These are phyloP conservation scores for Dascillus cervinus DNA, from an alignment of 2,888 invertebrate species.

Conservation along the genomic window DNA sequence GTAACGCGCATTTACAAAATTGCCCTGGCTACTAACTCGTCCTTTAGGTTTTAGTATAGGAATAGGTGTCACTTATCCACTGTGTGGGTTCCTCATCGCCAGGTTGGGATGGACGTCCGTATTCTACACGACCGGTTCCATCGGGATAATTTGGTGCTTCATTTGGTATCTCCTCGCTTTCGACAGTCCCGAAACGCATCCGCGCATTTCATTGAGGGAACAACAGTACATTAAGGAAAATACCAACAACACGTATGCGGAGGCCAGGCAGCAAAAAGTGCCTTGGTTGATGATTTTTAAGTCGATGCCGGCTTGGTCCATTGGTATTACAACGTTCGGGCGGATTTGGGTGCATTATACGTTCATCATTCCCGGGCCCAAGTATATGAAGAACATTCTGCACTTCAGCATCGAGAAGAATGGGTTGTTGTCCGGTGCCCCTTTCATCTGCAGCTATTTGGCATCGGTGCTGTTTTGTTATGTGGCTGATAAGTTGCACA, in stretches of 20 bases:
- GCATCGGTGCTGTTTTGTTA: slow-evolving; percentile 65
- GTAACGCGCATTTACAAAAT: too few relatives aligned
- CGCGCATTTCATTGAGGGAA: slow-evolving; percentile 57
- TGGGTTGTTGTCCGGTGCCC: slow-evolving; percentile 58
- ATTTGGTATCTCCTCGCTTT: slow-evolving; percentile 62
- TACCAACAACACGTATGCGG: slow-evolving; percentile 45
- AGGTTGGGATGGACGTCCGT: slow-evolving; percentile 60
- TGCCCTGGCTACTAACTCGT: too few relatives aligned
- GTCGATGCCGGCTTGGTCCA: slow-evolving; percentile 61
- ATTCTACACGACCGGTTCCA: slow-evolving; percentile 62
- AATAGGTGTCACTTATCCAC: slow-evolving; percentile 62
- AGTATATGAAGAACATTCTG: slow-evolving; percentile 62
- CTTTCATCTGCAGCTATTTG: slow-evolving; percentile 62
- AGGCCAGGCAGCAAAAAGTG: slow-evolving; percentile 45
- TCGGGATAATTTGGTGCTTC: slow-evolving; percentile 56
- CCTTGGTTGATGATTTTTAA: slow-evolving; percentile 59
- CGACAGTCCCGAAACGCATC: slow-evolving; percentile 60
- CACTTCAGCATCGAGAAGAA: slow-evolving; percentile 63
- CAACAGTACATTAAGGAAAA: slow-evolving; percentile 58
- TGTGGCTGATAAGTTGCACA: slow-evolving; percentile 56
- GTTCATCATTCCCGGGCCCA: slow-evolving; percentile 62
- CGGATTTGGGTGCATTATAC: slow-evolving; percentile 68
- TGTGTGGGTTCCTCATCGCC: slow-evolving; percentile 62
- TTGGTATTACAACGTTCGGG: slow-evolving; percentile 66
- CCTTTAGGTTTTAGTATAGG: slow-evolving; percentile 70